A percentile compares a stretch with the other conserved stretches of the same genome.
Conservation (phyloP, 2,888 invertebrate species). For the Amphipyra tragopoginis region DNA sequence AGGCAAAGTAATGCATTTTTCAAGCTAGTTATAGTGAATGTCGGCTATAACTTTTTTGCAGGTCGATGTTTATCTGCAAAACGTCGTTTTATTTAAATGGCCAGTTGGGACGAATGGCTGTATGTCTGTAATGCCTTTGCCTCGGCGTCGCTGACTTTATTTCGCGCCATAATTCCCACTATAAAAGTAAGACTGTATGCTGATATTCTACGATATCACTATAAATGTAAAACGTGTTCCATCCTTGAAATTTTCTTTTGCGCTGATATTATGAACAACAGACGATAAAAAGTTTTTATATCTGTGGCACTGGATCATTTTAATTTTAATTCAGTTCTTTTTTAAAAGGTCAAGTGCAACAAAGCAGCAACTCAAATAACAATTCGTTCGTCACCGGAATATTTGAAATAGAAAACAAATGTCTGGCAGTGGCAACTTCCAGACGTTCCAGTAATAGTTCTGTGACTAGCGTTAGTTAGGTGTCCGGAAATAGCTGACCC, state of each 20-base stretch:
- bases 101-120: slow-evolving; percentile 5
- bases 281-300: no score
- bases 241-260: no score
- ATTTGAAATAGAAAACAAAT: slow-evolving; percentile 45
- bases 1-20: slow-evolving; percentile 6
- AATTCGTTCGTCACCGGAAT: slow-evolving; percentile 17
- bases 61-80: slow-evolving; percentile 28
- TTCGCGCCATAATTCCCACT: slow-evolving; percentile 27
- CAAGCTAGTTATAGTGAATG: slow-evolving; percentile 1
- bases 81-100: slow-evolving; percentile 25
- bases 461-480: slow-evolving; percentile 3
- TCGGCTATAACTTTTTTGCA: background rate
- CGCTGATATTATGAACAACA: no score
- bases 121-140: slow-evolving; percentile 11
- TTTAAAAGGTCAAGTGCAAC: slow-evolving; percentile 32
- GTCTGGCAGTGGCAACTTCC: slow-evolving; percentile 36
- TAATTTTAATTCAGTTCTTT: slow-evolving; percentile 2
- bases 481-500: slow-evolving; percentile 27
- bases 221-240: no score
- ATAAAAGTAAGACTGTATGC: slow-evolving; percentile 26
- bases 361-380: slow-evolving; percentile 18
- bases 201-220: slow-evolving; percentile 3
- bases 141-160: slow-evolving; percentile 20
- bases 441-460: slow-evolving; percentile 44
- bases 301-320: no score